Conservation (phyloP, 2,888 invertebrate genomes). For the Sisyra nigra region DNA sequence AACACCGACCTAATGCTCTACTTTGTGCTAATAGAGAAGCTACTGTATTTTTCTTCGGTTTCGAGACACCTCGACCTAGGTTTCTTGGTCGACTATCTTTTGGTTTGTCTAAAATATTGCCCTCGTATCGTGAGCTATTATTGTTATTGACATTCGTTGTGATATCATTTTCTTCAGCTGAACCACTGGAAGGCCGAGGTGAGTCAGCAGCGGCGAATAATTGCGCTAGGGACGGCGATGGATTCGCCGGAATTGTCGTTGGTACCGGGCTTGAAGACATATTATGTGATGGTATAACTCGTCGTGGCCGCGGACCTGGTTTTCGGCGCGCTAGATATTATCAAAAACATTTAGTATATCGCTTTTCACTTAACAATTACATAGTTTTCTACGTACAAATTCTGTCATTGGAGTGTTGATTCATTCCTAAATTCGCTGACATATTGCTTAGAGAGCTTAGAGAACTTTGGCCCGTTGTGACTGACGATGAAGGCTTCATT, state of each 20-base stretch:
- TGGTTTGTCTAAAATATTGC: constrained; percentile 18
- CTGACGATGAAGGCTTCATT: constrained; percentile 45
- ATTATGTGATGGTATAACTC: constrained; percentile 33
- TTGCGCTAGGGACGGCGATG: constrained; percentile 35
- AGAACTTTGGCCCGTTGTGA: constrained; percentile 27
- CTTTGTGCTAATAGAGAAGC: constrained; percentile 78
- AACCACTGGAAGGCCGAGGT: constrained; percentile 36
- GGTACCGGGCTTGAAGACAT: constrained; percentile 29
- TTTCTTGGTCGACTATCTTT: constrained; percentile 72
- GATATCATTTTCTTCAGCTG: constrained; percentile 16
- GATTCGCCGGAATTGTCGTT: constrained; percentile 24
- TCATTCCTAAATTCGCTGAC: constrained; percentile 25
- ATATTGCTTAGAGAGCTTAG: constrained; percentile 42
- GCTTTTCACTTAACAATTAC: neutral
- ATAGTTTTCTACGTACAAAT: constrained; percentile 30
- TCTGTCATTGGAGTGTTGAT: constrained; percentile 23
- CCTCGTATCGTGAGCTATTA: constrained; percentile 15
- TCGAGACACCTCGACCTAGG: constrained; percentile 72
- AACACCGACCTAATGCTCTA: constrained; percentile 45
- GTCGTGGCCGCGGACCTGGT: constrained; percentile 52
- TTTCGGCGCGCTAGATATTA: constrained; percentile 46
- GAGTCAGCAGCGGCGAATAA: constrained; percentile 40
- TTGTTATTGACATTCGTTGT: constrained; percentile 15
- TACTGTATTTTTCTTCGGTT: constrained; percentile 85
- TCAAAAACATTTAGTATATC: constrained; percentile 6